Base-by-base conservation (phyloP, 2,888 invertebrate species). In the Drosophila birchii region DNA sequence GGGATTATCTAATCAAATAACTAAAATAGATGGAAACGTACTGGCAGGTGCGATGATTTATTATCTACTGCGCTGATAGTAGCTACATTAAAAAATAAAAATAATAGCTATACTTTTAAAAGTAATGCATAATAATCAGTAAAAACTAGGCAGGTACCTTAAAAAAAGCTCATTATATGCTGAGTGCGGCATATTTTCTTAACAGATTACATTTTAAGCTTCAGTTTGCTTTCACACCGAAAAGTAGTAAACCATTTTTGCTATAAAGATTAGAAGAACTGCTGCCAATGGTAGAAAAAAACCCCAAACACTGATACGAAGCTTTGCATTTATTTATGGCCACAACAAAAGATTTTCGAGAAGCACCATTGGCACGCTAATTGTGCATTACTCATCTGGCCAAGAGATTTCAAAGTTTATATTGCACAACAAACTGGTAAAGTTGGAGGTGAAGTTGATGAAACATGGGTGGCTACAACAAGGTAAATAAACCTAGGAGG, bases 341-440 rank as follows among this genome's bases (percentile, higher is more conserved):
- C 26, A 39, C 20, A 57, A 58, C 68, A 55, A 49, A 49, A 55
- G 44, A 20, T 7, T 23, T 29, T 49, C 34, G 29, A 20, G 18
- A 68, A 57, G 44, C 49, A 49, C 71, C 67, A 69, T 60, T 29
- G 67, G 38, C 29, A 26, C 38, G 8, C 45, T 58, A 55, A 54
- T 36, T 29, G 43, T 18, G 55, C 55, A 38, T 53, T 44, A 49
- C 36, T 57, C 61, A 47, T 36, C 36, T 43, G 36, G 26, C 29
- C 59, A 70, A 71, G 49, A 47, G 63, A 55, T 58, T 57, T 70
- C 41, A 61, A 51, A 71, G 57, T 76, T 84, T 67, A 72, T 78
- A 72, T 78, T 87, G 71, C 75, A 58, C 61, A 85, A 72, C 54
- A 60, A 66, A 68, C 69, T 69, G 59, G 60, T 45, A 66, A 56